Evolutionary conservation across 2,797 vertebrate species (phyloP).

Genomic region (Botia almorhae): DNA sequence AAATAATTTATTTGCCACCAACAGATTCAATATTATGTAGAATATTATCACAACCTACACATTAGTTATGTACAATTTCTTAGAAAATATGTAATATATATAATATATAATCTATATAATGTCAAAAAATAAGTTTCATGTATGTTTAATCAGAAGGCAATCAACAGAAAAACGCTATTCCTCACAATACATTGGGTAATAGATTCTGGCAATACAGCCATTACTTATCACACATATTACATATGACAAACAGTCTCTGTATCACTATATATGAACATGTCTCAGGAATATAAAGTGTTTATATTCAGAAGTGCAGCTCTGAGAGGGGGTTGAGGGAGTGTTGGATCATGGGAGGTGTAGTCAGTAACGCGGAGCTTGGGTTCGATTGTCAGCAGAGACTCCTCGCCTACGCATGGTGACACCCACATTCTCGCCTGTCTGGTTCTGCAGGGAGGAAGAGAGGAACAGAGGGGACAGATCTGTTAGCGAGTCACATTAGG

Average conservation of each 20-base stretch:
- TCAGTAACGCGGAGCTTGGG: slow-evolving; percentile 72
- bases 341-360: slow-evolving; percentile 45
- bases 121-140: slow-evolving; percentile 37
- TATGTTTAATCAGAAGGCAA: slow-evolving; percentile 1
- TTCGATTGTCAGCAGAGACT: slow-evolving; percentile 64
- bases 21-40: slow-evolving; percentile 10
- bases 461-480: slow-evolving; percentile 29
- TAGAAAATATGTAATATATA: slow-evolving; percentile 32
- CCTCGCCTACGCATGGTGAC: slow-evolving; percentile 60
- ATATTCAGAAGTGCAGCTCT: slow-evolving; percentile 11
- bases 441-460: slow-evolving; percentile 55
- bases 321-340: slow-evolving; percentile 19
- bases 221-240: not conserved
- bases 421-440: slow-evolving; percentile 63
- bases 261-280: not conserved
- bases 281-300: slow-evolving; percentile 44
- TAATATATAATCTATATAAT: no score
- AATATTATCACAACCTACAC: slow-evolving; percentile 1
- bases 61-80: not conserved
- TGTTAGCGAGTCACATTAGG: slow-evolving; percentile 12
- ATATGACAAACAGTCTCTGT: not conserved
- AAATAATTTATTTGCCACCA: not conserved
- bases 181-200: not conserved
- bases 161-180: not conserved
- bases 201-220: no score